Conservation (phyloP, 2,888 invertebrate species). For the Volucella bombylans region DNA sequence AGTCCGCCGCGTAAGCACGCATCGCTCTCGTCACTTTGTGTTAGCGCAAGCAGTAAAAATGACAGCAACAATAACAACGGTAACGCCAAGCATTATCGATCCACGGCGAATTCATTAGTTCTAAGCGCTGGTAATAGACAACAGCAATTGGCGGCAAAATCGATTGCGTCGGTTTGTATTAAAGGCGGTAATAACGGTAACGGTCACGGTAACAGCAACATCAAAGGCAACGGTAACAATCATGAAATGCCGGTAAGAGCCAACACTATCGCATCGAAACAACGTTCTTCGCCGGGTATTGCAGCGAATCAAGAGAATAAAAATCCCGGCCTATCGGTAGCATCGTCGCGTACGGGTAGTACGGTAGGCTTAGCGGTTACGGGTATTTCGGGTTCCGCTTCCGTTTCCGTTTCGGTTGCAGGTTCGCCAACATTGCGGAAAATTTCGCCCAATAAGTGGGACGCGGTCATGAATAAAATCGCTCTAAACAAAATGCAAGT, state of each 20-base stretch:
- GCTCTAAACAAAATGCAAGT: constrained; percentile 85
- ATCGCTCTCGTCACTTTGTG: constrained; percentile 74
- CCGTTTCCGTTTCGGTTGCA: constrained; percentile 45
- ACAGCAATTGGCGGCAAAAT: constrained; percentile 54
- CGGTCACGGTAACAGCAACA: constrained; percentile 50
- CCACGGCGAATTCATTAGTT: constrained; percentile 62
- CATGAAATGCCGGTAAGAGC: constrained; percentile 49
- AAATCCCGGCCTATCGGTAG: constrained; percentile 80
- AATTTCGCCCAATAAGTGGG: constrained; percentile 85
- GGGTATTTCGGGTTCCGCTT: constrained; percentile 54
- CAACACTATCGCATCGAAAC: constrained; percentile 59
- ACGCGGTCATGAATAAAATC: constrained; percentile 92
- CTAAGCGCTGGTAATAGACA: constrained; percentile 51
- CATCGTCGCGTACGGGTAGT: constrained; percentile 73
- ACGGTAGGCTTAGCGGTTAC: constrained; percentile 72
- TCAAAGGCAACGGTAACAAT: constrained; percentile 26
- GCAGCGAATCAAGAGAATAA: constrained; percentile 83
- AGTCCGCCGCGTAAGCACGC: constrained; percentile 80
- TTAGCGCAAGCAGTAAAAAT: constrained; percentile 73
- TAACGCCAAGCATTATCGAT: constrained; percentile 74
- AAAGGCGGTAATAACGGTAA: constrained; percentile 53
- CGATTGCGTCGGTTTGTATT: constrained; percentile 56
- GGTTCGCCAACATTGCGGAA: constrained; percentile 76
- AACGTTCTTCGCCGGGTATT: constrained; percentile 57
- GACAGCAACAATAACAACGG: constrained; percentile 45